phyloP scores from a whole-genome alignment of 2,113 vertebrate genomes.

The Microtus ochrogaster region DNA sequence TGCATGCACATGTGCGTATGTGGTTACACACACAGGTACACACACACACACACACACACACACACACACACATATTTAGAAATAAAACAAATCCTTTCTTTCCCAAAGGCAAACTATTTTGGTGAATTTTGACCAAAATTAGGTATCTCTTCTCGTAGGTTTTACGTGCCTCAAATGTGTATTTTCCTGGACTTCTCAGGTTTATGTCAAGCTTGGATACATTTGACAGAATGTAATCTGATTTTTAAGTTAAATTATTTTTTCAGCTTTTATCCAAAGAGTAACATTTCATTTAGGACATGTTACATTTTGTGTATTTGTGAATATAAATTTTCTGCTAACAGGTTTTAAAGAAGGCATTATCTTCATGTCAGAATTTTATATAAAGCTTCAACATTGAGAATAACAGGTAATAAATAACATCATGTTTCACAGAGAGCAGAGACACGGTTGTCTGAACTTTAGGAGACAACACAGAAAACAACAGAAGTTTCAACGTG shows the following conservation, averaged over 20 bases:
- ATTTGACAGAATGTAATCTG: conserved; percentile 13
- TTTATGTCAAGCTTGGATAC: not conserved
- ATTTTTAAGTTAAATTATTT: not conserved
- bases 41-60: too few relatives aligned
- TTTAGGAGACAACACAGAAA: not conserved
- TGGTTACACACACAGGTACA: not conserved
- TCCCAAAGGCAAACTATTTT: not conserved
- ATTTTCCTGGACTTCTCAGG: not conserved
- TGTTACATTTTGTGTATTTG: conserved; percentile 15
- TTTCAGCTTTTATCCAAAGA: not conserved
- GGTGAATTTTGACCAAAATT: not conserved
- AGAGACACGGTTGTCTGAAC: not conserved
- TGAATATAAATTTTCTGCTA: conserved; percentile 45
- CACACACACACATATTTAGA: not conserved
- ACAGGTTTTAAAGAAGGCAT: conserved; percentile 34
- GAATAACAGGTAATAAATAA: conserved; percentile 38
- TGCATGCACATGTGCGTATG: not conserved
- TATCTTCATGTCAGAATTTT: conserved; percentile 44
- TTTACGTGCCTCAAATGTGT: not conserved
- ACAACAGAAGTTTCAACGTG: not conserved
- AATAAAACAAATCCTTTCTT: not conserved
- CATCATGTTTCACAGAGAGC: not conserved
- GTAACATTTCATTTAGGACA: conserved; percentile 16
- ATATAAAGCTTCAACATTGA: conserved; percentile 11
- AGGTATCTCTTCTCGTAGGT: not conserved